A percentile compares a stretch with the other conserved stretches of the same genome.
These are phyloP conservation scores for Coenonympha arcania DNA, from an alignment of 2,888 invertebrate genomes.

Conservation along the genomic window DNA sequence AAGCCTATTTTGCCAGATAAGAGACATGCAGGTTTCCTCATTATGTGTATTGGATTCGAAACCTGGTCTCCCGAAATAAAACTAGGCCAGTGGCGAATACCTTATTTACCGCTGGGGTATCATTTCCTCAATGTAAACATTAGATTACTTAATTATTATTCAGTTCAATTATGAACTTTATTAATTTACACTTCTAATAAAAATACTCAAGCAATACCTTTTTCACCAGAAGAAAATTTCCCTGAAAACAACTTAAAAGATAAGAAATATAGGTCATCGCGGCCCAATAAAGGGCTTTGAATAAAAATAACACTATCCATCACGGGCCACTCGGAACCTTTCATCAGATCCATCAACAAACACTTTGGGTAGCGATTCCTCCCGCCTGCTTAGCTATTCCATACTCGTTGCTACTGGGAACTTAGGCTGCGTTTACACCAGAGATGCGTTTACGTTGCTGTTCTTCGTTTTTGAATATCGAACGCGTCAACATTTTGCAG, in stretches of 20 bases:
- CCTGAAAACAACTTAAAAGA: background rate
- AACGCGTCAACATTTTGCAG: too few relatives aligned
- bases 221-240: background rate
- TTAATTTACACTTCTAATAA: background rate
- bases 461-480: too few relatives aligned
- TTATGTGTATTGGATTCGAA: too few relatives aligned
- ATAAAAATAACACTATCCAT: conserved; percentile 6
- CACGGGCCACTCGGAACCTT: background rate
- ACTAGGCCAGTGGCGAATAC: too few relatives aligned
- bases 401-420: background rate
- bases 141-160: too few relatives aligned
- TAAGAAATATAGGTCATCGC: background rate
- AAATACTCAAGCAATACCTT: background rate
- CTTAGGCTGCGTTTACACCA: background rate
- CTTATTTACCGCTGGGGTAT: too few relatives aligned
- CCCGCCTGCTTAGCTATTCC: background rate
- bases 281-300: background rate
- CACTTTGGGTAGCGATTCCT: background rate
- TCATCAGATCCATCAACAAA: background rate
- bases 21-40: too few relatives aligned
- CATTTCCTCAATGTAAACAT: too few relatives aligned
- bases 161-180: too few relatives aligned
- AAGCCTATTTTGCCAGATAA: too few relatives aligned
- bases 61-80: too few relatives aligned
- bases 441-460: too few relatives aligned